Evolutionary conservation across 2,888 invertebrate species (phyloP), one percentile per base, ranked within the genome.

Genomic region (Ornithoptera priamus): DNA sequence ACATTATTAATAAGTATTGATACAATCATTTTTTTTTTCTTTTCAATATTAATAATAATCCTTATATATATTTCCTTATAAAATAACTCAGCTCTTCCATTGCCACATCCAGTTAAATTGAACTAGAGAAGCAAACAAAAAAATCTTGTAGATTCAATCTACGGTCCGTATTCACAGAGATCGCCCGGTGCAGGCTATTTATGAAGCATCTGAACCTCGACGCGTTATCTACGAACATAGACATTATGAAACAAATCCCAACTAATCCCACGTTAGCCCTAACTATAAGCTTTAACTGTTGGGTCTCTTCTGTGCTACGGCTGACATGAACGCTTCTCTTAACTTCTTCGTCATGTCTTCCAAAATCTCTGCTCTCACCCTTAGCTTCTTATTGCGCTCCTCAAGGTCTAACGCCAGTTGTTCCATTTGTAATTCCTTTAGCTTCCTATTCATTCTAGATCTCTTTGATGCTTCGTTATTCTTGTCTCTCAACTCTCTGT

Each of bases 391-490:
- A 82, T 96, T 96, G 76, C 93, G 93, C 67, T 92, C 93, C 78
- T 94, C 94, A 71, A 96, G 86, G 63, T 94, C 93, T 36, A 90
- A 82, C 1, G 93, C 93, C 73, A 88, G 81, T 65, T 87, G 84
- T 75, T 90, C 85, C 93, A 94, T 94, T 77, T 94, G 94, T 67
- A 90, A 79, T 74, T 87, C 89, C 78, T 90, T 94, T 79, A 86
- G 87, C 85, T 96, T 96, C 75, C 96, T 93, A 78, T 96, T 96
- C 89, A 95, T 94, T 74, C 96, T 90, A 1, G 96, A 96, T 76
- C 94, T 94, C 76, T 96, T 93, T 59, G 96, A 96, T 60, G 96
- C 96, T 85, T 96, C 96, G 81, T 96, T 96, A 85, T 96, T 96
- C 82, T 95, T 96, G 80, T 95, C 95, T 69, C 96, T 88, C 73